Base-by-base conservation (phyloP, 2,113 vertebrate species). In the Pomatostomus ruficeps region DNA sequence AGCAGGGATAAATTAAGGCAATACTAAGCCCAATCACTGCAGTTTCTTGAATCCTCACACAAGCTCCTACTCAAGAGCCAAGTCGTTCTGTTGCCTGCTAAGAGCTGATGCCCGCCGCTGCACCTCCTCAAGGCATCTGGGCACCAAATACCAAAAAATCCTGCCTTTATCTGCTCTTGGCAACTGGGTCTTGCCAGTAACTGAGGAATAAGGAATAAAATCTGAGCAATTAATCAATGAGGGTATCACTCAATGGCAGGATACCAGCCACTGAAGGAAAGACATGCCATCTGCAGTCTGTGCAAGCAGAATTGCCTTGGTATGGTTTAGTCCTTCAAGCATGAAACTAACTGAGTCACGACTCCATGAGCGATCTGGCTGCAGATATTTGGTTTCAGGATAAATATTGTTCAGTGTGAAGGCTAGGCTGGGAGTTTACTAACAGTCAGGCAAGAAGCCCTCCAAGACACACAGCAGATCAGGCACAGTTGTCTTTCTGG, bases 311-410 rank as follows among this genome's bases (percentile, higher is more conserved):
- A 59, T 29, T 1, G 2, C 28, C 20, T 2, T 22, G 12, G 31
- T 42, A 15, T 4, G 22, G 31, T 72, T 85, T 42, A 58, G 61
- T 36, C 52, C 65, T 54, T 36, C 25, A 43, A 76, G 83, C 0
- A 1, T 2, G 0, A 80, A 85, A 66, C 36, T 78, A 40, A 51
- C 29, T 11, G 36, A 86, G 72, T 67, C 51, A 35, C 0, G 0
- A 21, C n/a, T 92, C 81, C 5, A 1, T 52, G 43, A 68, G 62
- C 3, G 10, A 40, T 61, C 58, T 58, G 49, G n/a, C 63, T 83
- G n/a, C 46, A 83, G 33, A 29, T 58, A 31, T 1, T 54, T 40
- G 12, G 31, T 74, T 89, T 91, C 1, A 7, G 51, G 55, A 51
- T 51, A 89, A 92, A 65, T 42, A 58, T 3, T 3, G 2, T 43